Evolutionary conservation across 2,113 vertebrate genomes (phyloP).

Genomic region (Cyphomyrus plagiostoma): DNA sequence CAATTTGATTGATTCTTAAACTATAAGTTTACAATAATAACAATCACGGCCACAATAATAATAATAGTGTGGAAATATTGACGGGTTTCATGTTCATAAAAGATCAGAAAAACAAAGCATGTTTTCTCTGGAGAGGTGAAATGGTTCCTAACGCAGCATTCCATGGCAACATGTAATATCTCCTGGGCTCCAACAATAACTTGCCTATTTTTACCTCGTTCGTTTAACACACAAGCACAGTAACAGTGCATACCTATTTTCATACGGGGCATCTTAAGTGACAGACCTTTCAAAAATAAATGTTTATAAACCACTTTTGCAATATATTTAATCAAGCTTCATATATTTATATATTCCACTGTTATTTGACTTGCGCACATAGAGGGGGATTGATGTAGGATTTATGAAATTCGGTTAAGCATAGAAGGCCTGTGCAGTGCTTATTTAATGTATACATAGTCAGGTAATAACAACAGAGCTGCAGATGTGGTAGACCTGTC

Average conservation of each 20-base stretch:
- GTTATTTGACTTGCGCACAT: neutral
- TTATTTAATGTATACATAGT: neutral
- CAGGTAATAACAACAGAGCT: neutral
- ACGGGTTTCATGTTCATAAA: constrained; percentile 22
- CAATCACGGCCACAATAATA: constrained; percentile 7
- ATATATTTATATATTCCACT: neutral
- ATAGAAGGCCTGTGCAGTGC: neutral
- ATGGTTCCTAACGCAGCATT: constrained; percentile 12
- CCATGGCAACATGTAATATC: constrained; percentile 20
- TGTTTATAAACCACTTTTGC: neutral
- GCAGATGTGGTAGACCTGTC: neutral
- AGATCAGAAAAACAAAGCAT: constrained; percentile 20
- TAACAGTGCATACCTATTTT: neutral
- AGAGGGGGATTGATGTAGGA: neutral
- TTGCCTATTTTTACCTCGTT: constrained; percentile 10
- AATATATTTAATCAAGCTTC: neutral
- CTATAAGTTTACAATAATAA: constrained; percentile 29
- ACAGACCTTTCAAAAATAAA: neutral
- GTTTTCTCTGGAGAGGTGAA: constrained; percentile 29
- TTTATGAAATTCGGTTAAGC: neutral
- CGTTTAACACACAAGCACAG: constrained; percentile 9
- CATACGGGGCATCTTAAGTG: constrained; percentile 1
- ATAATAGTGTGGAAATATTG: constrained; percentile 15
- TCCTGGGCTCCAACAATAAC: constrained; percentile 23
- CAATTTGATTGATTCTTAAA: constrained; percentile 30